Percentiles rank a stretch among this genome's conserved stretches.
These are phyloP conservation scores for Drosophila mayaguana DNA, from an alignment of 2,888 invertebrate genomes.

Conservation along the genomic window DNA sequence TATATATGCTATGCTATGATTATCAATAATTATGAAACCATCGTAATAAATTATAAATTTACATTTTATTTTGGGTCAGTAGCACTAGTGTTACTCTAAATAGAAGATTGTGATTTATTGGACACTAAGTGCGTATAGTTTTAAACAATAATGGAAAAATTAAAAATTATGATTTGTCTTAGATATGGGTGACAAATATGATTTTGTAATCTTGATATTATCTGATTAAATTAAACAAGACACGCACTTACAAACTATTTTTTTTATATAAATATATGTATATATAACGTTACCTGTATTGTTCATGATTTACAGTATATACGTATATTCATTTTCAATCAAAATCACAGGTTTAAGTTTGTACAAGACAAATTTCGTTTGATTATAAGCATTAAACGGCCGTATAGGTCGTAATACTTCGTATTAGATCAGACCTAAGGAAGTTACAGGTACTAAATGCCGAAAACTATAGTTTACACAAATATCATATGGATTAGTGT, in stretches of 20 bases:
- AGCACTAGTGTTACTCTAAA: constrained; percentile 18
- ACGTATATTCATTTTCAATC: constrained; percentile 53
- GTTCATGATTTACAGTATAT: constrained; percentile 58
- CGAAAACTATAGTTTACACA: constrained; percentile 50
- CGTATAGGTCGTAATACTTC: constrained; percentile 40
- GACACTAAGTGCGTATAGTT: constrained; percentile 46
- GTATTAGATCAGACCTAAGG: constrained; percentile 51
- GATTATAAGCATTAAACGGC: constrained; percentile 30
- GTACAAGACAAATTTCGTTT: constrained; percentile 46
- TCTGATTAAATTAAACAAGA: constrained; percentile 38
- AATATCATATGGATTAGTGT: constrained; percentile 47
- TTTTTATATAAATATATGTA: constrained; percentile 15
- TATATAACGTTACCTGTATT: constrained; percentile 68
- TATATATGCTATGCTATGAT: neutral
- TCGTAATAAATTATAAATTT: constrained; percentile 27
- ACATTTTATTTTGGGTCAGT: constrained; percentile 41
- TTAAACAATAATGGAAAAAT: constrained; percentile 57
- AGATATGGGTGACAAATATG: constrained; percentile 39
- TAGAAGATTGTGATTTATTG: constrained; percentile 26
- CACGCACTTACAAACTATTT: constrained; percentile 34
- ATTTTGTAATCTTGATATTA: constrained; percentile 32
- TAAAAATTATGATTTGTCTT: constrained; percentile 44
- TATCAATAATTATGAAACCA: constrained; percentile 34
- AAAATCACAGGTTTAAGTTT: constrained; percentile 73
- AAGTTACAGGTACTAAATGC: constrained; percentile 49